Conservation (phyloP, 2,888 invertebrate genomes). For the Acronicta aceris region DNA sequence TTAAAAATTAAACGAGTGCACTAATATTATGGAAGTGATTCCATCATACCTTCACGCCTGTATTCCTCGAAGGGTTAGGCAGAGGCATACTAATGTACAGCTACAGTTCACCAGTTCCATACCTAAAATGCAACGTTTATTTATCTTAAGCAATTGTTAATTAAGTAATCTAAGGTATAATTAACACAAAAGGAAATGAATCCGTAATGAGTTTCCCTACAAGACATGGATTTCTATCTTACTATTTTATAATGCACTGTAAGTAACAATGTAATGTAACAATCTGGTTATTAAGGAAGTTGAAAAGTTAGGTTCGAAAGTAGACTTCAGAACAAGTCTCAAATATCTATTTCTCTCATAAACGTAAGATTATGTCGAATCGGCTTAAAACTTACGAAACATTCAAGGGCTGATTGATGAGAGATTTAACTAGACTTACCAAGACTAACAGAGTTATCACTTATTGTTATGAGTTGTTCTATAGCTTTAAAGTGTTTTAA, state of each 20-base stretch:
- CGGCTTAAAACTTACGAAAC: too few species aligned
- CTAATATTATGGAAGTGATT: too few species aligned
- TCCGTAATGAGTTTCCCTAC: slow-evolving; percentile 31
- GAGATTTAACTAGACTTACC: too few species aligned
- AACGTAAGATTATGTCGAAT: neutral
- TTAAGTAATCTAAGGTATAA: slow-evolving; percentile 16
- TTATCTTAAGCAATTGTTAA: slow-evolving; percentile 20
- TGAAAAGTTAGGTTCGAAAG: neutral
- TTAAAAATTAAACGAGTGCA: too few species aligned
- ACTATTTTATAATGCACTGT: neutral
- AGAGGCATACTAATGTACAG: too few species aligned
- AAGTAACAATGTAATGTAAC: slow-evolving; percentile 15
- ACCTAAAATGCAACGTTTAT: slow-evolving; percentile 1
- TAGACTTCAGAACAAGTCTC: neutral
- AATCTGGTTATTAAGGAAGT: slow-evolving; percentile 13
- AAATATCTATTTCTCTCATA: neutral
- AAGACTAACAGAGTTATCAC: too few species aligned
- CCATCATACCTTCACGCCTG: too few species aligned
- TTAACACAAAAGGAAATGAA: slow-evolving; percentile 38
- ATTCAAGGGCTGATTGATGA: too few species aligned
- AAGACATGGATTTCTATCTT: neutral
- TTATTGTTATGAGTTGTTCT: too few species aligned
- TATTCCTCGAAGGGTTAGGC: neutral
- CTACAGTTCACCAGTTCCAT: too few species aligned
- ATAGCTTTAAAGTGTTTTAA: too few species aligned